A percentile compares a stretch with the other conserved stretches of the same genome.
Conservation (phyloP, 2,888 invertebrate species). For the Ethmia dodecea region DNA sequence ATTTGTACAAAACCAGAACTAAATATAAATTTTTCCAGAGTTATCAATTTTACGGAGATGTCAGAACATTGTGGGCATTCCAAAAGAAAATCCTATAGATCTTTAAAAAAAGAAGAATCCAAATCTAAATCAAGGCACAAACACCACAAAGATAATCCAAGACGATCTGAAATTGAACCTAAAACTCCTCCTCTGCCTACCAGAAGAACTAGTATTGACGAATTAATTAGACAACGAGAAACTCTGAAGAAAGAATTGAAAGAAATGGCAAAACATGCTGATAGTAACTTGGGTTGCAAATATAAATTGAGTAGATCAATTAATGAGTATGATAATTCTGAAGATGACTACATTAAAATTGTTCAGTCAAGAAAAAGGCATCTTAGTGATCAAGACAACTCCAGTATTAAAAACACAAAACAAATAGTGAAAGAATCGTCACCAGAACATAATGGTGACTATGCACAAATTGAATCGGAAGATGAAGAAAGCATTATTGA, state of each 20-base stretch:
- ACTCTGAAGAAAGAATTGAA: slow-evolving; percentile 50
- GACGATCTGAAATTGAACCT: slow-evolving; percentile 33
- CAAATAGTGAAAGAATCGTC: slow-evolving; percentile 29
- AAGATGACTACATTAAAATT: slow-evolving; percentile 7
- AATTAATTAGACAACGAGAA: slow-evolving; percentile 53
- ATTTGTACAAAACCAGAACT: slow-evolving; percentile 8
- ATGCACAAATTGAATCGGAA: slow-evolving; percentile 79
- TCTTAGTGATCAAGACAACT: slow-evolving; percentile 8
- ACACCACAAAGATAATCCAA: slow-evolving; percentile 26
- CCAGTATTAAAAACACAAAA: slow-evolving; percentile 16
- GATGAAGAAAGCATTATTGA: slow-evolving; percentile 96
- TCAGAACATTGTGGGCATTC: slow-evolving; percentile 36
- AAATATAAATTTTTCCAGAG: slow-evolving; percentile 5
- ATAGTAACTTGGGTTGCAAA: slow-evolving; percentile 24
- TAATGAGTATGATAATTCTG: slow-evolving; percentile 32
- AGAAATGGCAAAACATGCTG: slow-evolving; percentile 35
- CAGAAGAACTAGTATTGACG: slow-evolving; percentile 44
- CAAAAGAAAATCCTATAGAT: slow-evolving; percentile 35
- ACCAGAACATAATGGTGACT: slow-evolving; percentile 78
- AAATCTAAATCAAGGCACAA: slow-evolving; percentile 33
- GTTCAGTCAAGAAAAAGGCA: slow-evolving; percentile 19
- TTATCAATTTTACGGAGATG: slow-evolving; percentile 29
- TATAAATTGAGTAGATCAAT: slow-evolving; percentile 21
- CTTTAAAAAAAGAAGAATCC: slow-evolving; percentile 31
- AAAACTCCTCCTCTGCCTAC: slow-evolving; percentile 60